Percentiles rank a stretch among this genome's conserved stretches.
Conservation (phyloP, 2,113 vertebrate species). For the Orientallactaga bullata region DNA sequence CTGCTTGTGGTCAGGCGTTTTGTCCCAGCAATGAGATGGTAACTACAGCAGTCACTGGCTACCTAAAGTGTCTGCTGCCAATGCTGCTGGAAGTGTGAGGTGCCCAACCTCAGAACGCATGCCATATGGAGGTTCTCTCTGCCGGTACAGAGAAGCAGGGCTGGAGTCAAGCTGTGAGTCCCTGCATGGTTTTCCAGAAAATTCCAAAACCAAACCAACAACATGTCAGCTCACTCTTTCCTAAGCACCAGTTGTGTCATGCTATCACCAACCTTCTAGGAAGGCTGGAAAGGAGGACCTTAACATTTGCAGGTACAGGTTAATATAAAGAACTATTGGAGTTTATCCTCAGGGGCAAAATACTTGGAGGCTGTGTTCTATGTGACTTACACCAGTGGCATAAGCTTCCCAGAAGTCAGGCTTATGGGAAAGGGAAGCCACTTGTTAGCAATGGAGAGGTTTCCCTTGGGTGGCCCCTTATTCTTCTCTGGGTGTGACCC, state of each 20-base stretch:
- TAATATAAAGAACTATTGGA: not conserved
- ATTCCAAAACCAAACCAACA: not conserved
- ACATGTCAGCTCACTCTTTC: not conserved
- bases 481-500: not conserved
- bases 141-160: not conserved
- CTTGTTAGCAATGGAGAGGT: rapidly evolving
- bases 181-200: not conserved
- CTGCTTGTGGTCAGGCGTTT: too few species aligned
- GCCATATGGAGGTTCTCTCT: not conserved
- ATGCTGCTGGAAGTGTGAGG: not conserved
- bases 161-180: not conserved
- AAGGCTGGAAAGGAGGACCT: not conserved
- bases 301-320: not conserved
- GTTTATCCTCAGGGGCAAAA: not conserved
- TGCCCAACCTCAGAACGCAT: rapidly evolving
- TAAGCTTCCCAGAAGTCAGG: not conserved
- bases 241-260: not conserved
- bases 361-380: not conserved
- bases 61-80: not conserved
- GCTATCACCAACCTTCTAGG: not conserved
- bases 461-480: not conserved
- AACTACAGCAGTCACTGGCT: too few species aligned
- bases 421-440: not conserved
- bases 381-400: rapidly evolving
- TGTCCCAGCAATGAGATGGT: too few species aligned